Conservation (phyloP, 2,797 vertebrate genomes). For the Coilia nasus region DNA sequence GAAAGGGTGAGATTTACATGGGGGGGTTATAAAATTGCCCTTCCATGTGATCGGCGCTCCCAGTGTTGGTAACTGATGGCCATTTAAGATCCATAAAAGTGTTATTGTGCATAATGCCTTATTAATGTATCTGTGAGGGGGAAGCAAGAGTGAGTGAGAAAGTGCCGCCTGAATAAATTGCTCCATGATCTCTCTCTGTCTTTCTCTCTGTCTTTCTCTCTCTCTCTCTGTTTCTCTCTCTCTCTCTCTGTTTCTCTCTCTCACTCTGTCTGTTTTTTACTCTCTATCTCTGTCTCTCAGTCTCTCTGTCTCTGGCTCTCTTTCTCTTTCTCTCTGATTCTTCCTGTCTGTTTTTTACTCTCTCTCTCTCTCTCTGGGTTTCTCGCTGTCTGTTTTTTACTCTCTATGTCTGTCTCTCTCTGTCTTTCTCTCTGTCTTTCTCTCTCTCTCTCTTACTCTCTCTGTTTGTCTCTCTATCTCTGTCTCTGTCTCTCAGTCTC, state of each 20-base stretch:
- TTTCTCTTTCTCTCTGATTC: too few species aligned
- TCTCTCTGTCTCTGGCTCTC: background rate
- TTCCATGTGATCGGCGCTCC: slow-evolving; percentile 69
- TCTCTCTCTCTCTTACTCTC: background rate
- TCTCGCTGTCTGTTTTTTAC: slow-evolving; percentile 32
- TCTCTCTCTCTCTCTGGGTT: background rate
- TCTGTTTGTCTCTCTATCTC: slow-evolving; percentile 20
- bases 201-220: background rate
- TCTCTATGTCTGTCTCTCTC: background rate
- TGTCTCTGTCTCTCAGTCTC: background rate
- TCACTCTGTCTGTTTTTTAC: background rate
- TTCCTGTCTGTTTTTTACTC: slow-evolving; percentile 25
- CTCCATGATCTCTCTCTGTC: slow-evolving; percentile 42
- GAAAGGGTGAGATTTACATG: slow-evolving; percentile 65
- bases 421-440: background rate
- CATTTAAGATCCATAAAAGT: slow-evolving; percentile 79
- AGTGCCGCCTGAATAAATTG: slow-evolving; percentile 59
- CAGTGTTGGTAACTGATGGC: slow-evolving; percentile 74
- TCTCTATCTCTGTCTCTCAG: slow-evolving; percentile 13
- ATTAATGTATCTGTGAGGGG: slow-evolving; percentile 71
- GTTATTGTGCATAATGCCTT: slow-evolving; percentile 78
- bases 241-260: slow-evolving; percentile 35
- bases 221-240: background rate
- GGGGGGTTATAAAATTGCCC: slow-evolving; percentile 72
- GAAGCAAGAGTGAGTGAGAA: slow-evolving; percentile 63